Base-by-base conservation (phyloP, 1,140 invertebrate species). In the Trinorchestia longiramus region DNA sequence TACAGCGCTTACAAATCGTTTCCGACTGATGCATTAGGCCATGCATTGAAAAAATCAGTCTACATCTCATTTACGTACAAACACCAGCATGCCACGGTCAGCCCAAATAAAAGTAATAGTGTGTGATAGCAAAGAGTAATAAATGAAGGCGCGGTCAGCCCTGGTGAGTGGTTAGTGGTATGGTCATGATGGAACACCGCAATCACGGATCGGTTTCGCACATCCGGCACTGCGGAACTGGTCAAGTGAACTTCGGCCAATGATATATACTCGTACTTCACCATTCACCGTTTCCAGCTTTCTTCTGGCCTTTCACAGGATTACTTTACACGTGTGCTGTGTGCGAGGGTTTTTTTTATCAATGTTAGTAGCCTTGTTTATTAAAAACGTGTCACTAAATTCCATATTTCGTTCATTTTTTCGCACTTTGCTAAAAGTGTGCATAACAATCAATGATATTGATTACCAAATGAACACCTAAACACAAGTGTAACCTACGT, bases 141-240 rank as follows among this genome's bases (percentile, higher is more conserved):
- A 90, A 90, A 41, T 90, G 6, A 90, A 43, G n/a, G 41, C 88
- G 41, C 41, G 88, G n/a, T 43, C 88, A 42, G 41, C 43, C 6
- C 15, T 90, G 88, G 41, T 36, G 8, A 36, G 87, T 36, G 87
- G 87, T 87, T 4, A 87, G 36, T 87, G 87, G 88, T 36, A 28
- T 23, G 62, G 62, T 41, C 1, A 43, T 90, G 88, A 90, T 90
- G 88, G 41, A 90, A 15, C 88, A 17, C 88, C 6, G 88, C 88
- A 90, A 90, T 90, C 88, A 90, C 88, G 88, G 88, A 15, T 41
- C 36, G 88, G 3, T 90, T 42, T 90, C 28, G 88, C 88, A 90
- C 88, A 90, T 90, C 88, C 88, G 88, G 41, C 43, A 43, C 88
- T 43, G 43, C 88, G 43, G 43, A 90, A 90, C 88, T 77, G 62